These are phyloP conservation scores for Campopleginae sp. DNA, from an alignment of 2,888 invertebrate species.

Conservation along the genomic window DNA sequence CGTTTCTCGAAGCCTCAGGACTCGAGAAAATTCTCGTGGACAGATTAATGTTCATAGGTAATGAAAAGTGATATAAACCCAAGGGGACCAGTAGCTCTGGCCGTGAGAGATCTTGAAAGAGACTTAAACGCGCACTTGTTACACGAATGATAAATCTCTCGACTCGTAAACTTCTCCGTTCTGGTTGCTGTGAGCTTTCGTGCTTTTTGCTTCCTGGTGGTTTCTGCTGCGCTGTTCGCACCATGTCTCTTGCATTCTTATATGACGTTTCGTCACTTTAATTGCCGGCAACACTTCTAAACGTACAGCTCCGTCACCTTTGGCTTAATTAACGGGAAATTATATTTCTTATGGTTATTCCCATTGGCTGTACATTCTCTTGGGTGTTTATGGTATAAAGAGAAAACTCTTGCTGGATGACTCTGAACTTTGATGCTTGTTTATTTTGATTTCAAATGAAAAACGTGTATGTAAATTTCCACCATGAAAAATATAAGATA, in stretches of 20 bases:
- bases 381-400: neutral
- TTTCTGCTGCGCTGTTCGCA: conserved; percentile 23
- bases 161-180: conserved; percentile 75
- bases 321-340: conserved; percentile 17
- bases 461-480: neutral
- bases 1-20: conserved; percentile 32
- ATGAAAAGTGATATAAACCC: conserved; percentile 76
- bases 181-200: conserved; percentile 19
- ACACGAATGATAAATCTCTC: conserved; percentile 77
- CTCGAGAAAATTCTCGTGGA: conserved; percentile 36
- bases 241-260: conserved; percentile 14
- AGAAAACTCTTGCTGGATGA: neutral
- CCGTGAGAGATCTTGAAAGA: conserved; percentile 48
- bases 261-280: conserved; percentile 51
- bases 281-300: conserved; percentile 19
- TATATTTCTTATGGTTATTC: neutral
- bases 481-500: neutral
- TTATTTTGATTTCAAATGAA: neutral
- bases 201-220: conserved; percentile 10
- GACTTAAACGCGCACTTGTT: conserved; percentile 76
- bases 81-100: conserved; percentile 69
- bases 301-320: conserved; percentile 29
- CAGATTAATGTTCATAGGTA: conserved; percentile 75
- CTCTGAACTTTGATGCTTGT: neutral
- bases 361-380: neutral